phyloP scores from a whole-genome alignment of 2,888 invertebrate genomes.

The Zeuzera pyrina region DNA sequence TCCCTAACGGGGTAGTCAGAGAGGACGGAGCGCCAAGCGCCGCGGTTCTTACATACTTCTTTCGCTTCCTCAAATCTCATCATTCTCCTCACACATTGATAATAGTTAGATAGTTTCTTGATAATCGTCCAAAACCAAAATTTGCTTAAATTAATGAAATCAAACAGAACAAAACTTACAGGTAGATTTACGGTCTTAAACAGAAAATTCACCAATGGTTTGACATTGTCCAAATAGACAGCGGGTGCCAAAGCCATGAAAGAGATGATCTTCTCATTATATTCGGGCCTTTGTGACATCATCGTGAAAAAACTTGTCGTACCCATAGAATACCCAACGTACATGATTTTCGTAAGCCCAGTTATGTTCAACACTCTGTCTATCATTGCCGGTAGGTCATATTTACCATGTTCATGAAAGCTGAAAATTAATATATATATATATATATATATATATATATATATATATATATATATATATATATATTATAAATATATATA shows the following conservation, averaged over 20 bases:
- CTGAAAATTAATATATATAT: slow-evolving; percentile 32
- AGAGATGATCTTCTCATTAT: slow-evolving; percentile 63
- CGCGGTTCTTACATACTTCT: too few relatives aligned
- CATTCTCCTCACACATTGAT: too few relatives aligned
- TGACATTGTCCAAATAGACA: slow-evolving; percentile 51
- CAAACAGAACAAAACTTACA: slow-evolving; percentile 28
- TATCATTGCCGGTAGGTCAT: slow-evolving; percentile 71
- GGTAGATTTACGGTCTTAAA: slow-evolving; percentile 34
- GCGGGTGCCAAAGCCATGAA: slow-evolving; percentile 71
- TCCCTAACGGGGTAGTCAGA: too few relatives aligned
- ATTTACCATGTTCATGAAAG: slow-evolving; percentile 73
- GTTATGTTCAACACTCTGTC: slow-evolving; percentile 61
- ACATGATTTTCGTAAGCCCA: slow-evolving; percentile 50
- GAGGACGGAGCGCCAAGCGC: too few relatives aligned
- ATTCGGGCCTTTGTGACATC: slow-evolving; percentile 67
- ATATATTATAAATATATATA: too few relatives aligned
- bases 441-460: too few relatives aligned
- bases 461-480: too few relatives aligned
- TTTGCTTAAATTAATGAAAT: too few relatives aligned
- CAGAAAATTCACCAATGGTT: slow-evolving; percentile 22
- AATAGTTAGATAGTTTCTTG: too few relatives aligned
- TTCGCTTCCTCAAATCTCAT: too few relatives aligned
- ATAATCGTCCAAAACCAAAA: too few relatives aligned
- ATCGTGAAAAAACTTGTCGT: slow-evolving; percentile 71
- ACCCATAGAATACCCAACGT: slow-evolving; percentile 75